phyloP scores from a whole-genome alignment of 2,888 invertebrate species.

The Hydropsyche betteni region DNA sequence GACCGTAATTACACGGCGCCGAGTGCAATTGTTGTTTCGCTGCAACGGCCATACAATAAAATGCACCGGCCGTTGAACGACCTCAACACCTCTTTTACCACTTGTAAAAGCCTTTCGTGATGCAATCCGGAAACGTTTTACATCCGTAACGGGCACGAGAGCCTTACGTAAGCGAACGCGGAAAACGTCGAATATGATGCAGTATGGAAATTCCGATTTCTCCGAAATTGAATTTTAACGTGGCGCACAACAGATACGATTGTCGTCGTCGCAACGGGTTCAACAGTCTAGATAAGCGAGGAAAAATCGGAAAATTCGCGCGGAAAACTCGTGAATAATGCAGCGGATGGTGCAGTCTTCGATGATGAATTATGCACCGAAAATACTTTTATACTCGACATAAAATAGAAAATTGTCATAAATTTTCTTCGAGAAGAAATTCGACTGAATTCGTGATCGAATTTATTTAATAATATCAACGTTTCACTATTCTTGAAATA shows the following conservation, averaged over 20 bases:
- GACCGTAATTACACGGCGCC: background rate
- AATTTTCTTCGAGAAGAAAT: too few species aligned
- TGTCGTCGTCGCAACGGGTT: background rate
- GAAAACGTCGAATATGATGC: too few species aligned
- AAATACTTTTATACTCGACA: background rate
- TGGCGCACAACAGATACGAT: slow-evolving; percentile 12
- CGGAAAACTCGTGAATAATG: slow-evolving; percentile 23
- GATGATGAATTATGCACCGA: background rate
- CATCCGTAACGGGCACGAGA: too few species aligned
- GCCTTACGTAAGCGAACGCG: too few species aligned
- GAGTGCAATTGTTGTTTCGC: background rate
- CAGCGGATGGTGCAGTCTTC: slow-evolving; percentile 5
- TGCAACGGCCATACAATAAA: background rate
- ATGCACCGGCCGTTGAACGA: background rate
- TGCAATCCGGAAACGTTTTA: too few species aligned
- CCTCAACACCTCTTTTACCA: too few species aligned
- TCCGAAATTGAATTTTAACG: slow-evolving; percentile 7
- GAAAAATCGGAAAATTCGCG: slow-evolving; percentile 1
- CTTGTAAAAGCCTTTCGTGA: too few species aligned
- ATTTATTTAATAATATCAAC: too few species aligned
- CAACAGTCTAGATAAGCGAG: background rate
- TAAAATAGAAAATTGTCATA: too few species aligned
- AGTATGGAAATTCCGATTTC: too few species aligned
- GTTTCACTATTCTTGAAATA: too few species aligned
- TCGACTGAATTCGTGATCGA: too few species aligned